phyloP scores from a whole-genome alignment of 2,888 invertebrate genomes.

The Lochmaea capreae region DNA sequence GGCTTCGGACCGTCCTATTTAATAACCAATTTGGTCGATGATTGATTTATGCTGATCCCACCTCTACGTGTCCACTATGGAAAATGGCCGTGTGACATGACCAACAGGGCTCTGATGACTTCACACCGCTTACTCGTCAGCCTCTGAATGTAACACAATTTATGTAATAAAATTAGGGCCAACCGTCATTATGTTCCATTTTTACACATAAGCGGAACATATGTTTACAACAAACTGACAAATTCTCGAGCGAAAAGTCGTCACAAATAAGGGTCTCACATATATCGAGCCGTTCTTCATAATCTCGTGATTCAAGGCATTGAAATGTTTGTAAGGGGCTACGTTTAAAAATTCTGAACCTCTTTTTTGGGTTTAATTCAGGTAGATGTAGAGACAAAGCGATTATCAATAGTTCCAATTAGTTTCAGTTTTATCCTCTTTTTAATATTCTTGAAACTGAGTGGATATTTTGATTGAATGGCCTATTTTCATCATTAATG shows the following conservation, averaged over 20 bases:
- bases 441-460: not conserved
- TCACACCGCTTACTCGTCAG: not conserved
- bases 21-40: constrained; percentile 53
- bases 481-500: constrained; percentile 3
- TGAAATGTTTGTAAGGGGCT: too few species aligned
- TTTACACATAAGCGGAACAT: too few species aligned
- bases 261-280: too few species aligned
- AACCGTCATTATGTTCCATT: too few species aligned
- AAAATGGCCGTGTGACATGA: constrained; percentile 40
- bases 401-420: not conserved
- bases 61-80: constrained; percentile 40
- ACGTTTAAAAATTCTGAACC: too few species aligned
- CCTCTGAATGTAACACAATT: not conserved
- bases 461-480: not conserved
- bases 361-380: too few species aligned
- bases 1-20: constrained; percentile 47
- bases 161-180: too few species aligned
- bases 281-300: too few species aligned
- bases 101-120: constrained; percentile 37
- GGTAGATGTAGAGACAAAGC: too few species aligned
- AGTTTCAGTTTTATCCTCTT: not conserved
- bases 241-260: too few species aligned
- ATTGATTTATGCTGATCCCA: constrained; percentile 49
- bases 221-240: too few species aligned
- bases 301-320: too few species aligned